phyloP scores from a whole-genome alignment of 2,797 vertebrate species.

The Trematomus bernacchii region DNA sequence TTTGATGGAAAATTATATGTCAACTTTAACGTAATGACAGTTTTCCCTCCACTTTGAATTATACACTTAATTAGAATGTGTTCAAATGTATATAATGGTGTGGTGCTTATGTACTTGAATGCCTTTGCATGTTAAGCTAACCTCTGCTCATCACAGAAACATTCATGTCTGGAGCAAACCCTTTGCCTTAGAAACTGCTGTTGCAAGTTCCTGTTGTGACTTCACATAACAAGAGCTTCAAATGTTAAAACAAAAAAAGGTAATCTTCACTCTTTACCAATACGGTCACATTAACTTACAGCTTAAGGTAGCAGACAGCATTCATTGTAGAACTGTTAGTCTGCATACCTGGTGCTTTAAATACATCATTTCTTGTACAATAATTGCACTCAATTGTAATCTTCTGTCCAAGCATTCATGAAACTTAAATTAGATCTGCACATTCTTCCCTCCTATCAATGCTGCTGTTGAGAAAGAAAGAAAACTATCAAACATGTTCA shows the following conservation, averaged over 20 bases:
- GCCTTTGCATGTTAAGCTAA: slow-evolving; percentile 52
- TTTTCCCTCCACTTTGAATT: background rate
- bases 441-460: background rate
- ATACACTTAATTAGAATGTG: background rate
- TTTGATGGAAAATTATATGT: background rate
- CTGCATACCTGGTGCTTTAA: background rate
- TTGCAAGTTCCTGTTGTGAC: background rate
- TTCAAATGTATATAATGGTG: slow-evolving; percentile 33
- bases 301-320: background rate
- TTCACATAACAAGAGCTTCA: background rate
- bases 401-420: background rate
- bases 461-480: background rate
- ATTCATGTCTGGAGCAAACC: slow-evolving; percentile 20
- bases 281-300: background rate
- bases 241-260: background rate
- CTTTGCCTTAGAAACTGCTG: slow-evolving; percentile 58
- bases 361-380: background rate
- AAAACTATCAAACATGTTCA: background rate
- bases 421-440: slow-evolving; percentile 1
- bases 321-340: slow-evolving; percentile 14
- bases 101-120: slow-evolving; percentile 26
- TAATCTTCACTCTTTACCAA: background rate
- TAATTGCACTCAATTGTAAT: background rate
- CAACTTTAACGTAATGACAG: background rate
- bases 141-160: slow-evolving; percentile 19